Base-by-base conservation (phyloP, 2,113 vertebrate species). In the Saguinus imperator region DNA sequence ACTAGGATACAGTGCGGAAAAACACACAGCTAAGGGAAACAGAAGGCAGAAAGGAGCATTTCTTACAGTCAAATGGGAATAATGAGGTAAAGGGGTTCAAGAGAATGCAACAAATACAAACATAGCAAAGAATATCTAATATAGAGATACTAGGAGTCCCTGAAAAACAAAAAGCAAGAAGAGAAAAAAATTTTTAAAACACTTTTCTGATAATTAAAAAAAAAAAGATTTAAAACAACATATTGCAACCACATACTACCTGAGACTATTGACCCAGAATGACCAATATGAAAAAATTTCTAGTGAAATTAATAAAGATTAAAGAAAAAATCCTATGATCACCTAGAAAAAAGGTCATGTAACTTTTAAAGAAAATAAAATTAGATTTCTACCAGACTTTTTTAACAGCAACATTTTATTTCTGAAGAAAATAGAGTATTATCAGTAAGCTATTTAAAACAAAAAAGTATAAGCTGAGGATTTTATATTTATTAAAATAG, bases 41-140 rank as follows among this genome's bases (percentile, higher is more conserved):
- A 50, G 35, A 80, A 92, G 23, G 43, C 68, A 40, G 48, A 82
- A 92, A 84, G 11, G 11, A 29, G 3, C 52, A 23, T 32, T 70
- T 92, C 57, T 70, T 43, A 43, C 1, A 76, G 70, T 52, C 29
- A 87, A 68, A 48, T n/a, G 16, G 35, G 88, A 85, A 73, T 23
- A 76, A 81, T 68, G 16, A 37, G 57, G 82, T 43, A 79, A 37
- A 75, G 80, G 58, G 9, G 0, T 76, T 86, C 29, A 58, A 68
- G 37, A 92, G 64, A 81, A 89, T 61, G 57, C 61, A 35, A 40
- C 21, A 75, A 91, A 88, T 88, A 79, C 72, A 92, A 94, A 92
- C 27, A 86, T 40, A 27, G 12, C 4, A 87, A 91, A 68, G 35
- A 52, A 82, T 32, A 77, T 55, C 58, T 72, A 89, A 64, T 17